Evolutionary conservation across 2,888 invertebrate species (phyloP), one percentile per base, ranked within the genome.

Genomic region (Xestia sexstrigata): DNA sequence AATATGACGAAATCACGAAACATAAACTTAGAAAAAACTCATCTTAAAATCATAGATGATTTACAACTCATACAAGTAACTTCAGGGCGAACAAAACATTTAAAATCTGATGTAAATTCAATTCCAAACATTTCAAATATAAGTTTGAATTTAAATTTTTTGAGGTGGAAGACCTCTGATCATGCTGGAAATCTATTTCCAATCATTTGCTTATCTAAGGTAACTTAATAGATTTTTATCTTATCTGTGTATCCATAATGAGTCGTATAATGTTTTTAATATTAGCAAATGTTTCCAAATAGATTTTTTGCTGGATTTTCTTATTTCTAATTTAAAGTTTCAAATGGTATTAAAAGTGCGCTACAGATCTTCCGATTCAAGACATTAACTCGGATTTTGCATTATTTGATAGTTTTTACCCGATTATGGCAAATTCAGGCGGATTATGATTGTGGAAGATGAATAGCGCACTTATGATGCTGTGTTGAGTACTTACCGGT

Each of bases 401-500:
- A 15, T 65, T 23, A 63, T 39, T n/a, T n/a, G n/a, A n/a, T 65
- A 15, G 39, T 42, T 39, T 63, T 65, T 42, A 42, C 17, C 42
- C 17, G 15, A n/a, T 2, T 17, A 15, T n/a, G n/a, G n/a, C 1
- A 39, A 63, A 65, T 20, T 42, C 7, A 6, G 23, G n/a, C 3
- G 3, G n/a, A 13, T 42, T 26, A n/a, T 42, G 15, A 42, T n/a
- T 42, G 23, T 4, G 17, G 73, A 30, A 5, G 68, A 30, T 73
- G 70, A 55, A 45, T 60, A 63, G 63, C 68, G 58, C 49, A 67
- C 15, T 62, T 65, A 17, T 20, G 58, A 39, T 77, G 66, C 62
- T 71, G 65, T 79, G 23, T 23, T 62, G 72, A 13, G 69, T 78
- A 94, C 95, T 95, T 87, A 97, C 97, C 96, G 88, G 97, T 95